phyloP scores from a whole-genome alignment of 2,113 vertebrate genomes.

The human (Homo sapiens) region DNA sequence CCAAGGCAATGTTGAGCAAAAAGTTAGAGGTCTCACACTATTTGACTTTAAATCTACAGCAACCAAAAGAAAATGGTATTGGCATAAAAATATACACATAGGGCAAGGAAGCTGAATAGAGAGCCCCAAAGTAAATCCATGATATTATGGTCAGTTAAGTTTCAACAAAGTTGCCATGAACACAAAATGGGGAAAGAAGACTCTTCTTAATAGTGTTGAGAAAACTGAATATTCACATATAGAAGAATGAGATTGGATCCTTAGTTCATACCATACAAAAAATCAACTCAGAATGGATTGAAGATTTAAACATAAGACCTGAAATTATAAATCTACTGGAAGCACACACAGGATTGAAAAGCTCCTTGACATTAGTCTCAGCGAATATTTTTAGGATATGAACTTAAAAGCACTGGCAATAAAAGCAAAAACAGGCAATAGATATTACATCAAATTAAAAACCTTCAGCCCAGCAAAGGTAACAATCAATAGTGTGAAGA shows the following conservation, averaged over 20 bases:
- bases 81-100: background rate
- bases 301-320: background rate
- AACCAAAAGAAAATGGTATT: background rate
- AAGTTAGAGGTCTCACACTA: background rate
- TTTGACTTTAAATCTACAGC: background rate
- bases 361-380: background rate
- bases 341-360: background rate
- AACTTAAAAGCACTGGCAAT: background rate
- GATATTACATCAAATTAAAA: background rate
- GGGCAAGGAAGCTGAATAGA: background rate
- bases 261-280: background rate
- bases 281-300: background rate
- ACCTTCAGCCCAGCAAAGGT: background rate
- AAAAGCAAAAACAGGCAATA: background rate
- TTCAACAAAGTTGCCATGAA: background rate
- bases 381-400: background rate
- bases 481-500: background rate
- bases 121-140: background rate
- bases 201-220: background rate
- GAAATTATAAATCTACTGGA: background rate
- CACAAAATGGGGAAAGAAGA: background rate
- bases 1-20: background rate
- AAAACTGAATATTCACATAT: background rate
- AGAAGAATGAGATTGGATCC: background rate
- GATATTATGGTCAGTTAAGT: background rate